Evolutionary conservation across 2,797 vertebrate species (phyloP), one percentile per base, ranked within the genome.

Genomic region (Aplochiton taeniatus): DNA sequence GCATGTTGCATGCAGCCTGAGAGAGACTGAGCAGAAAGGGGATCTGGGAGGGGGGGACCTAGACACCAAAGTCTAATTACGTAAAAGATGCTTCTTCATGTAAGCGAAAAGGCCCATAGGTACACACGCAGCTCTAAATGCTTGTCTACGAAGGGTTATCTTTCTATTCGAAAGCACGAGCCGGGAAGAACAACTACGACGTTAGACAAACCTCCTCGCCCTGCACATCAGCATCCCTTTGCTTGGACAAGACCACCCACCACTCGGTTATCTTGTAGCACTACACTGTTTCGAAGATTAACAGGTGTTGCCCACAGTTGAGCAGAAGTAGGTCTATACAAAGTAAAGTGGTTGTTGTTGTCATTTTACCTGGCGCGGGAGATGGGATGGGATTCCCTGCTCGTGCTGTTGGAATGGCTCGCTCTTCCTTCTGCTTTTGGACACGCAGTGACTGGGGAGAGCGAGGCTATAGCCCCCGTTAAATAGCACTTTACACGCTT

Each of bases 291-390:
- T 31, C 31, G 31, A 31, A 3, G 31, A 31, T 31, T 31, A 31
- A 31, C 31, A 31, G 31, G 31, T 31, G 18, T 13, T 31, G 46
- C 48, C 53, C 44, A 71, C 49, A 62, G 43, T 54, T 6, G 6
- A 13, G 18, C 43, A 58, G 11, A 0, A 44, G 11, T 46, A 12
- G 19, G 10, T 45, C 45, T 70, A 48, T 48, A 11, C 9, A 70
- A 20, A 61, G 45, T 8, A 44, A 44, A n/a, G 11, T 5, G 6
- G 63, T 10, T 65, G 62, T 72, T 70, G 54, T 60, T 70, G 19
- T 41, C 16, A 14, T 66, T 72, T 89, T 90, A 92, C 90, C 92
- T 92, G 89, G 73, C 56, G 72, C 80, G 58, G 67, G 65, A 44
- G 76, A 79, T 89, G 87, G 83, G 14, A 50, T 19, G n/a, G 14